A percentile compares a stretch with the other conserved stretches of the same genome.
These are phyloP conservation scores for Melipona bicolor DNA, from an alignment of 2,888 invertebrate species.

Conservation along the genomic window DNA sequence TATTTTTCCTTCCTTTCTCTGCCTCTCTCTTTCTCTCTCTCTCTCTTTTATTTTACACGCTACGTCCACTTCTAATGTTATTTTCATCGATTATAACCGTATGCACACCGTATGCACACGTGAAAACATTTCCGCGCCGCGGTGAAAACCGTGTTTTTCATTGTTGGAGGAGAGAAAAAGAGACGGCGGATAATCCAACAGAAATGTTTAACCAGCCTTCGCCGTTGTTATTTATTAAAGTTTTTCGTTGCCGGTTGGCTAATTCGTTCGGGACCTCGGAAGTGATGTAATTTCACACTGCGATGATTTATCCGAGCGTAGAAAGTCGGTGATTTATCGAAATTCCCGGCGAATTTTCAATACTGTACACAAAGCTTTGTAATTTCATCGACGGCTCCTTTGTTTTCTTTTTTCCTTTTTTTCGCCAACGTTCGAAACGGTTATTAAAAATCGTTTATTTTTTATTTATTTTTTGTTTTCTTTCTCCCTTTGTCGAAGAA, in stretches of 20 bases:
- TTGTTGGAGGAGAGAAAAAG: not conserved
- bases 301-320: constrained; percentile 45
- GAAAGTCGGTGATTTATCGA: constrained; percentile 36
- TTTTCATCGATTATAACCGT: not conserved
- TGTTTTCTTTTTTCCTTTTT: too few species aligned
- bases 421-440: too few species aligned
- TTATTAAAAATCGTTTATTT: constrained; percentile 3
- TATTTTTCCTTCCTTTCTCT: too few species aligned
- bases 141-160: not conserved
- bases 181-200: constrained; percentile 18
- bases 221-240: constrained; percentile 48
- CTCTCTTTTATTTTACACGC: too few species aligned
- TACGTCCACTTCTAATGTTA: not conserved
- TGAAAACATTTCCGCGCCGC: not conserved
- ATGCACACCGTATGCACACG: not conserved
- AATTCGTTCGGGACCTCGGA: constrained; percentile 31
- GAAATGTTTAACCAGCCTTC: constrained; percentile 39
- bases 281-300: constrained; percentile 46
- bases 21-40: too few species aligned
- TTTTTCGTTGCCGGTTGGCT: constrained; percentile 10
- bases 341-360: constrained; percentile 18
- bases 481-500: too few species aligned
- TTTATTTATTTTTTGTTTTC: too few species aligned
- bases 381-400: not conserved
- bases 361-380: not conserved